phyloP scores from a whole-genome alignment of 2,888 invertebrate species.

The Octodonta nipae region DNA sequence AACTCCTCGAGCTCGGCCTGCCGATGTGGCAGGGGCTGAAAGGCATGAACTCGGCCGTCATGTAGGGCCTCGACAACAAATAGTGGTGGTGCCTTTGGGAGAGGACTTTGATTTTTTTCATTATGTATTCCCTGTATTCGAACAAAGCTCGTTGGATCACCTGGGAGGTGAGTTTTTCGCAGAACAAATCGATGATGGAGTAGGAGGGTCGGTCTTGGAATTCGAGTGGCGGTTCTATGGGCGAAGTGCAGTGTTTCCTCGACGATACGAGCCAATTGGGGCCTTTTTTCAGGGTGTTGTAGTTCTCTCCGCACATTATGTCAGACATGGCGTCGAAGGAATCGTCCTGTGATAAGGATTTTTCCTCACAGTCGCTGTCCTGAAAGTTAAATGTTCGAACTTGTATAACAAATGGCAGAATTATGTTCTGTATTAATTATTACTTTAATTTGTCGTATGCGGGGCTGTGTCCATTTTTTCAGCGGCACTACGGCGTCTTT shows the following conservation, averaged over 20 bases:
- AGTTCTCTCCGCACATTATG: constrained; percentile 67
- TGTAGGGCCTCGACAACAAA: constrained; percentile 31
- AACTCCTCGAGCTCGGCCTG: constrained; percentile 62
- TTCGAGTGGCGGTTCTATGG: constrained; percentile 74
- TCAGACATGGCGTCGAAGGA: constrained; percentile 63
- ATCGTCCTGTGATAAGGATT: constrained; percentile 64
- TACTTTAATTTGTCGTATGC: too few species aligned
- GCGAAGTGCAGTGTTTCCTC: constrained; percentile 43
- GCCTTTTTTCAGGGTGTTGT: constrained; percentile 70
- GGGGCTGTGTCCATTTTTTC: too few species aligned
- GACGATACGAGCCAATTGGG: constrained; percentile 43
- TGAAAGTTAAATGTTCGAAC: constrained; percentile 37
- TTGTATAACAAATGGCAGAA: background rate
- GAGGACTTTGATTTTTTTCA: background rate
- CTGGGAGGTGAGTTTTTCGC: constrained; percentile 36
- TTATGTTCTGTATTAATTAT: background rate
- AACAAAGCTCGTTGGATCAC: constrained; percentile 39
- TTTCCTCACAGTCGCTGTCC: constrained; percentile 73
- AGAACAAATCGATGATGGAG: constrained; percentile 33
- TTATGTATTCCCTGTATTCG: constrained; percentile 31
- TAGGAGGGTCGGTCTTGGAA: constrained; percentile 54
- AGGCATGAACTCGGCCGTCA: constrained; percentile 45
- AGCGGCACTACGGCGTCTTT: too few species aligned
- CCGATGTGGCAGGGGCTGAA: constrained; percentile 48
- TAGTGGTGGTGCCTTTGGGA: constrained; percentile 15